phyloP scores from a whole-genome alignment of 2,797 vertebrate species.

The Siniperca obscura region DNA sequence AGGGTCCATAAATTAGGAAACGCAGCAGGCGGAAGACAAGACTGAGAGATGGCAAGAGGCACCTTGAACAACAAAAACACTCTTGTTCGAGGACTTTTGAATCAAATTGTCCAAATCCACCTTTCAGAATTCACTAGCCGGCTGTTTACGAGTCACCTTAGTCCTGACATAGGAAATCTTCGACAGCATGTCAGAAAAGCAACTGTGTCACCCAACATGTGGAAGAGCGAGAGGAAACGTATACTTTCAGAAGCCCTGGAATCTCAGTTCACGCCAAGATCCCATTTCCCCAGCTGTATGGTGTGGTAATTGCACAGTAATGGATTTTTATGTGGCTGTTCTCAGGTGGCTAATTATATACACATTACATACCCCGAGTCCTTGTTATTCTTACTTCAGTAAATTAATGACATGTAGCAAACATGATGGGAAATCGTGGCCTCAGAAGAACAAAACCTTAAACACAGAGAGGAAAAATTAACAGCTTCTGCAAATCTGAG shows the following conservation, averaged over 20 bases:
- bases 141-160: conserved; percentile 64
- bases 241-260: conserved; percentile 85
- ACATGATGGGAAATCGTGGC: conserved; percentile 75
- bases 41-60: conserved; percentile 52
- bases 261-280: conserved; percentile 81
- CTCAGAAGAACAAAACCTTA: conserved; percentile 69
- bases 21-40: conserved; percentile 64
- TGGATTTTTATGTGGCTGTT: conserved; percentile 87
- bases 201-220: conserved; percentile 63
- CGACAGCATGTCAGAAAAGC: conserved; percentile 45
- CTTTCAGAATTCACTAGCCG: conserved; percentile 38
- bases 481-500: conserved; percentile 40
- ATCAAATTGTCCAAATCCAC: conserved; percentile 33
- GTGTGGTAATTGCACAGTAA: conserved; percentile 87
- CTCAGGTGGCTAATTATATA: conserved; percentile 89
- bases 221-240: conserved; percentile 72
- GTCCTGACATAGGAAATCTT: conserved; percentile 64
- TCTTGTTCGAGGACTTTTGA: conserved; percentile 37
- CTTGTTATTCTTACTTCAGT: conserved; percentile 86
- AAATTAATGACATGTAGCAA: conserved; percentile 85
- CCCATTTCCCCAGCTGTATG: conserved; percentile 82
- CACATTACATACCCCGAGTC: conserved; percentile 85
- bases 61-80: conserved; percentile 56
- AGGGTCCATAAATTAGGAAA: conserved; percentile 83
- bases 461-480: conserved; percentile 57